Conservation (phyloP, 2,797 vertebrate species). For the Cyprinella venusta region DNA sequence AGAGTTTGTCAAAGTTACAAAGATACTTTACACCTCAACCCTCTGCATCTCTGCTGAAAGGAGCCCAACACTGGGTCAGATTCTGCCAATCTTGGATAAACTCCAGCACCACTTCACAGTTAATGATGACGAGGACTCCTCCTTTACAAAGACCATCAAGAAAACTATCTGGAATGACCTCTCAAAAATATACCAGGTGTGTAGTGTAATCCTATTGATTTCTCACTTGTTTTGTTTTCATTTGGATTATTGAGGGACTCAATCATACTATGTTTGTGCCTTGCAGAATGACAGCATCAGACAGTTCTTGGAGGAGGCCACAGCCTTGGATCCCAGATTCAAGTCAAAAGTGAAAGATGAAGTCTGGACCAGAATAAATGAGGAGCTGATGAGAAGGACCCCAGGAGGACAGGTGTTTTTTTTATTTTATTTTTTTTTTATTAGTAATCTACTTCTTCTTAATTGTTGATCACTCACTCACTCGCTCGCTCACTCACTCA, state of each 20-base stretch:
- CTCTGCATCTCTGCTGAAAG: conserved; percentile 30
- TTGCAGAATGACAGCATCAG: neutral
- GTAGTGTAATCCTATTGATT: neutral
- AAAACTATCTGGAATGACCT: conserved; percentile 26
- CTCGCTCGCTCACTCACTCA: too few species aligned
- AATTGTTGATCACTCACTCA: too few species aligned
- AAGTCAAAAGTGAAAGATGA: neutral
- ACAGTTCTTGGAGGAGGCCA: conserved; percentile 7
- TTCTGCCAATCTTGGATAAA: conserved; percentile 10
- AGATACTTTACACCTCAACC: conserved; percentile 41
- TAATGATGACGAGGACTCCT: neutral
- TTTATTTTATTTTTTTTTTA: neutral
- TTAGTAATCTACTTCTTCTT: neutral
- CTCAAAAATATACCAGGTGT: conserved; percentile 31
- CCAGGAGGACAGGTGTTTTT: neutral
- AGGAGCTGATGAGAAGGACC: neutral
- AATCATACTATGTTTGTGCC: neutral
- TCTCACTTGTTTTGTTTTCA: neutral
- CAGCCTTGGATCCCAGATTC: conserved; percentile 7
- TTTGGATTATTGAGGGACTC: neutral
- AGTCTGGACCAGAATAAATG: conserved; percentile 1
- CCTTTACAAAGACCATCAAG: conserved; percentile 35
- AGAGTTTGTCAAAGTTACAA: conserved; percentile 44
- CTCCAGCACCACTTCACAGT: conserved; percentile 32
- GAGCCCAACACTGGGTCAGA: conserved; percentile 29